Evolutionary conservation across 2,797 vertebrate species (phyloP), one percentile per base, ranked within the genome.

Genomic region (Siniperca obscura): DNA sequence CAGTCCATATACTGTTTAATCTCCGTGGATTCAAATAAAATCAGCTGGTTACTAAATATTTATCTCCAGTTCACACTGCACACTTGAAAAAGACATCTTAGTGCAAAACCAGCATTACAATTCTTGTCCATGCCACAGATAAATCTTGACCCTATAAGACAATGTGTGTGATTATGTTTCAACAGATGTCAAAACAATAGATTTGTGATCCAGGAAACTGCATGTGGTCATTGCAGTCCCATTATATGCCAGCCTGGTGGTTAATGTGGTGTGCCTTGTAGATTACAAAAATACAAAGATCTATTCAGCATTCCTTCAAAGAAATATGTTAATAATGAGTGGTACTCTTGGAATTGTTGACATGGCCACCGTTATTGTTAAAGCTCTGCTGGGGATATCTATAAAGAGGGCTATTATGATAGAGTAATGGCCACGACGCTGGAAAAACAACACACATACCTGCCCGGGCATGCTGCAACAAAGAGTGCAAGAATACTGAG

Each of bases 401-500:
- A 10, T 12, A 60, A 72, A 25, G 40, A 78, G 27, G 17, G 38
- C 38, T 76, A 1, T 70, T 69, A n/a, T 77, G 48, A 68, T 4
- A 21, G 42, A 67, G 25, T 7, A 66, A 72, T 22, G 2, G 78
- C 36, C 30, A 8, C 21, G 56, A 74, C 0, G n/a, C 57, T 60
- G 48, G 46, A 53, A 56, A 81, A 68, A 69, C 74, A 75, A 61
- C 46, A 79, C 50, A 13, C 59, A 13, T 22, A 80, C 85, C 27
- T 87, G 90, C 70, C 80, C 0, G 8, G 89, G 61, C 91, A 81
- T 44, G 91, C 59, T 48, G 55, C 48, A 38, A 83, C 84, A 86
- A 60, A 70, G 80, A 81, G 36, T 0, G 16, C 14, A 34, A 55
- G 66, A 48, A 61, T 70, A 70, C 40, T 7, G 38, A 70, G 68